Evolutionary conservation across 2,113 vertebrate species (phyloP).

Genomic region (Pyrgilauda ruficollis): DNA sequence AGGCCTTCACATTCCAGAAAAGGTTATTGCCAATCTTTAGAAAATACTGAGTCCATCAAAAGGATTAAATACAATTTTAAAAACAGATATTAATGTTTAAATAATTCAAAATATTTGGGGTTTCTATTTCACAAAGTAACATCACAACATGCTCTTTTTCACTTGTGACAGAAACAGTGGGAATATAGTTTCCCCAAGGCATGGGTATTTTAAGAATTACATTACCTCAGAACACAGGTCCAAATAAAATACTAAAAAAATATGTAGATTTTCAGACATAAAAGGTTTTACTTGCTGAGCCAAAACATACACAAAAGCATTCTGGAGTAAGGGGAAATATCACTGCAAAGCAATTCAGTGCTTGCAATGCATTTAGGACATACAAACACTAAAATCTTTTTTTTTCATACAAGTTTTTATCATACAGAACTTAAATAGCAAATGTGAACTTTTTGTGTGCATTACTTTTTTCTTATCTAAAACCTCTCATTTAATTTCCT

Average conservation of each 20-base stretch:
- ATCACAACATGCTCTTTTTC: background rate
- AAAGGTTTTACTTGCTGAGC: background rate
- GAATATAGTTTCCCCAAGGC: background rate
- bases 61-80: background rate
- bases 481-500: background rate
- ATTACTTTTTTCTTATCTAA: background rate
- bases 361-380: background rate
- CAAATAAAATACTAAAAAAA: background rate
- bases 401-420: background rate
- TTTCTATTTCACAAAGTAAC: background rate
- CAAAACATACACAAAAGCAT: background rate
- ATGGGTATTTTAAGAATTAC: background rate
- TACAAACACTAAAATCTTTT: background rate
- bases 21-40: background rate
- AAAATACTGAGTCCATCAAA: background rate
- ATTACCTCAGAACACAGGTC: background rate
- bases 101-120: fast-evolving
- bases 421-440: background rate
- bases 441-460: background rate
- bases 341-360: background rate
- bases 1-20: background rate
- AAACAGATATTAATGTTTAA: background rate
- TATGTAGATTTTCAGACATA: background rate
- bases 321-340: background rate
- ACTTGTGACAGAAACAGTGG: background rate